These are phyloP conservation scores for Aphelinus certus DNA, from an alignment of 1,140 invertebrate genomes.

Conservation along the genomic window DNA sequence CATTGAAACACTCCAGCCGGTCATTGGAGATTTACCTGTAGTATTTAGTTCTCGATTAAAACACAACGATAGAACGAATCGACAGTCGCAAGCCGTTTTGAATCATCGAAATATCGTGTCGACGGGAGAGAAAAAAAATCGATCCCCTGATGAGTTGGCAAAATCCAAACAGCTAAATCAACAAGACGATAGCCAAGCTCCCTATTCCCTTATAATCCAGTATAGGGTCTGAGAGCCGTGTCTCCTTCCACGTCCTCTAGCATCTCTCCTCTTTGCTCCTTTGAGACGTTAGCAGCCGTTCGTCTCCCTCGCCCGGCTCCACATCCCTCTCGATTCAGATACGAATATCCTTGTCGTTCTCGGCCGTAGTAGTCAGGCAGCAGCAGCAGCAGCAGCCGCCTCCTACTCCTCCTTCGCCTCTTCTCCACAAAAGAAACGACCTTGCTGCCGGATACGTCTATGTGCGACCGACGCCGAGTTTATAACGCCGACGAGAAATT, in stretches of 20 bases:
- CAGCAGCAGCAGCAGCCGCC: background rate
- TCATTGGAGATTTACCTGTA: too few species aligned
- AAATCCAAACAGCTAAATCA: too few species aligned
- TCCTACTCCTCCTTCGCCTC: background rate
- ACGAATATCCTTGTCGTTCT: slow-evolving; percentile 25
- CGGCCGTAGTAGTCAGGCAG: background rate
- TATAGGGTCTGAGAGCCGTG: too few species aligned
- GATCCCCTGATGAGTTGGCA: too few species aligned
- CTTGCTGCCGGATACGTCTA: slow-evolving; percentile 17
- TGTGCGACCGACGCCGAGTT: background rate
- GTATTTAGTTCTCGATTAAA: too few species aligned
- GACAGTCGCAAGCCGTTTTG: too few species aligned
- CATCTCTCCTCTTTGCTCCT: slow-evolving; percentile 13
- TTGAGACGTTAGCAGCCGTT: background rate
- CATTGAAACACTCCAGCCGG: too few species aligned
- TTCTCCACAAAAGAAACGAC: slow-evolving; percentile 10
- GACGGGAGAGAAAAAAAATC: too few species aligned
- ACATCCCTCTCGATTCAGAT: slow-evolving; percentile 18
- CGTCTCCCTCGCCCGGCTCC: background rate
- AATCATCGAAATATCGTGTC: too few species aligned
- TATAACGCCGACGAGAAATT: slow-evolving; percentile 23
- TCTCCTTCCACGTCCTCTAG: background rate
- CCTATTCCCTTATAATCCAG: too few species aligned
- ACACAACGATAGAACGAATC: background rate
- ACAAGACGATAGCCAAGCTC: too few species aligned